phyloP scores from a whole-genome alignment of 2,888 invertebrate genomes.

The Boloria euphrosyne region DNA sequence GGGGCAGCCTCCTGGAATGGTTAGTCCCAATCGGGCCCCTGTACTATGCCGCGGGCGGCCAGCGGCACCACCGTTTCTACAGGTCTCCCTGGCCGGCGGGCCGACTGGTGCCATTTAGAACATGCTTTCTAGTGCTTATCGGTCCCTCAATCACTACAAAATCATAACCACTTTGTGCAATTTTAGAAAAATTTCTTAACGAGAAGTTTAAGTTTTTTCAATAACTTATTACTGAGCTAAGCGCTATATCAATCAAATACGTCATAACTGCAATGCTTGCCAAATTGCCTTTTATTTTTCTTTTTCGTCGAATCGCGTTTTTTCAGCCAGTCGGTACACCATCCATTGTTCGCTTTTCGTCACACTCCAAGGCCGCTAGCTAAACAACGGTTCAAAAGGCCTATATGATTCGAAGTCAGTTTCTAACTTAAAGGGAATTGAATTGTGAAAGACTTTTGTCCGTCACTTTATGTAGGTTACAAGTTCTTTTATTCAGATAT shows the following conservation, averaged over 20 bases:
- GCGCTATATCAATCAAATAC: not conserved
- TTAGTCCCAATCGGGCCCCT: too few species aligned
- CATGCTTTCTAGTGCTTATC: too few species aligned
- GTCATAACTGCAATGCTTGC: not conserved
- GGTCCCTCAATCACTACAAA: too few species aligned
- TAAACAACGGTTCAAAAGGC: conserved; percentile 38
- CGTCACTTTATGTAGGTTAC: conserved; percentile 3
- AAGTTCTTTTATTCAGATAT: conserved; percentile 1
- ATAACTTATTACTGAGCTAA: too few species aligned
- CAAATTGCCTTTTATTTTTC: not conserved
- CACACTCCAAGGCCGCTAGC: conserved; percentile 38
- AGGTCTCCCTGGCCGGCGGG: too few species aligned
- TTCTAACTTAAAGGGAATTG: conserved; percentile 13
- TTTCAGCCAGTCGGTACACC: conserved; percentile 23
- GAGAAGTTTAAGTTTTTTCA: too few species aligned
- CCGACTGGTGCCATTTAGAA: too few species aligned
- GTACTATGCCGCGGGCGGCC: too few species aligned
- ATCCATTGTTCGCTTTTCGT: conserved; percentile 34
- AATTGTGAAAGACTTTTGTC: not conserved
- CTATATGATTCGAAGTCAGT: conserved; percentile 32
- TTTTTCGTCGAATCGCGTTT: conserved; percentile 10
- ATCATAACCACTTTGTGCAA: too few species aligned
- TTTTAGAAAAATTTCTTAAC: too few species aligned
- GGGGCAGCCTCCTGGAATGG: too few species aligned
- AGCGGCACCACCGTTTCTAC: too few species aligned